phyloP scores from a whole-genome alignment of 2,797 vertebrate genomes.

The Graptemys geographica region DNA sequence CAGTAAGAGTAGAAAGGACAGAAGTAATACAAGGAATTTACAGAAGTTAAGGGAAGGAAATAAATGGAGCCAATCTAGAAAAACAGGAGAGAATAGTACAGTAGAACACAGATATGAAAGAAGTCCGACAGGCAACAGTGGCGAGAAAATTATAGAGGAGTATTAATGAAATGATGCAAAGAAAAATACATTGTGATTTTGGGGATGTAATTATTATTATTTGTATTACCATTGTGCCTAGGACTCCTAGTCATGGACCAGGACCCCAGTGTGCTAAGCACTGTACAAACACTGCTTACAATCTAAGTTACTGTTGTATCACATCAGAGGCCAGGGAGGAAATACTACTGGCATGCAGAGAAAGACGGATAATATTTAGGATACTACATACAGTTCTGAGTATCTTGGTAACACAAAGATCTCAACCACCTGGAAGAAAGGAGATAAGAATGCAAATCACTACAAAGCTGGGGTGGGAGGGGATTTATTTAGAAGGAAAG shows the following conservation, averaged over 20 bases:
- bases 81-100: neutral
- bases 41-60: rapidly evolving
- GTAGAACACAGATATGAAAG: neutral
- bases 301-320: neutral
- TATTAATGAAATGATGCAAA: neutral
- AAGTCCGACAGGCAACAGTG: neutral
- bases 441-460: neutral
- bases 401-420: neutral
- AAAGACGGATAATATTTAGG: neutral
- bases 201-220: neutral
- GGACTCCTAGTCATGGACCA: neutral
- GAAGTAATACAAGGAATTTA: neutral
- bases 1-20: neutral
- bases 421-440: neutral
- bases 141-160: neutral
- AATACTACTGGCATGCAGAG: neutral
- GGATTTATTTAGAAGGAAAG: neutral
- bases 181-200: neutral
- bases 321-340: neutral
- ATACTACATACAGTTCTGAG: neutral
- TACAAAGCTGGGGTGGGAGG: neutral
- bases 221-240: neutral
- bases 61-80: neutral
- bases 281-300: neutral
- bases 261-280: neutral